Base-by-base conservation (phyloP, 2,888 invertebrate species). In the Petrolisthes cinctipes region DNA sequence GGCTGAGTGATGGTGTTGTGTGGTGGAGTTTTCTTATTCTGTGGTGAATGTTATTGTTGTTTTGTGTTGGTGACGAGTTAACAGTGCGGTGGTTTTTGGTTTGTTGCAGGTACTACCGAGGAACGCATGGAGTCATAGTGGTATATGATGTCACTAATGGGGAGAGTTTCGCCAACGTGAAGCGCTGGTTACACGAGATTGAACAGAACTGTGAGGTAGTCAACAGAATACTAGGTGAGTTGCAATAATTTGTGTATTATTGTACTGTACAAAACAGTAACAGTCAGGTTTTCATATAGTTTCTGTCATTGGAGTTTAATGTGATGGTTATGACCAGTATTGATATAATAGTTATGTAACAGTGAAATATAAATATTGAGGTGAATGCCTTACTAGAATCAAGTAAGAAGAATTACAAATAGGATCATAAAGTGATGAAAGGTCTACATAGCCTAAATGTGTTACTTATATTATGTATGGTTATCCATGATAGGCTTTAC, bases 121-220 rank as follows among this genome's bases (percentile, higher is more conserved):
- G 99, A 86, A 99, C 99, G 81, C 99, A 99, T 93, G 99, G 99
- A 90, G 99, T 99, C 90, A 98, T 99, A 92, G 98, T 99, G 80
- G 99, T 99, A 17, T 99, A 99, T 94, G 99, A 99, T 95, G 99
- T 99, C 83, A 98, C 97, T 91, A 98, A 97, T 93, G 99, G 99
- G 75, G 99, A 99, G 93, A 98, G 99, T 83, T 99, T 99, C 94
- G 98, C 98, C 90, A 99, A 99, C 93, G 99, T 99, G 3, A 98
- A 99, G 93, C 94, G 99, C 93, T 99, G 99, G 99, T 94, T 99
- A 85, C 98, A 98, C 93, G 99, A 99, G 94, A 99, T 99, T 91
- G 99, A 99, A 93, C 97, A 98, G 93, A 99, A 99, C 94, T 99
- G 99, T 95, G 99, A 99, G 94, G 97, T 98, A 92, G 99, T 99